Evolutionary conservation across 2,113 vertebrate genomes (phyloP).

Genomic region (Pseudorectes ferrugineus): DNA sequence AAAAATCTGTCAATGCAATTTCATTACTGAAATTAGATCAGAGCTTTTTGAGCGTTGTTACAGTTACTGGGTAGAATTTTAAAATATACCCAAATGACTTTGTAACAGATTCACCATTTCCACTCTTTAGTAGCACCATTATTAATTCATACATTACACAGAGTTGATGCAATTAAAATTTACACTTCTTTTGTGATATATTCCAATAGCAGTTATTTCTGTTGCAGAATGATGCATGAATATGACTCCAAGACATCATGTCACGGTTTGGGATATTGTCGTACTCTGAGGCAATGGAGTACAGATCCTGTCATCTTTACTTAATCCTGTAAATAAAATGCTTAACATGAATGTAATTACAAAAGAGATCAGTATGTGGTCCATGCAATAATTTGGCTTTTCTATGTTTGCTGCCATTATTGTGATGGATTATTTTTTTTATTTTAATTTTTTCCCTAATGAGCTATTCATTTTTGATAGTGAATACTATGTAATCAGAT

Average conservation of each 20-base stretch:
- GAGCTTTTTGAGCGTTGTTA: background rate
- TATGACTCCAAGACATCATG: background rate
- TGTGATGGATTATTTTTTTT: background rate
- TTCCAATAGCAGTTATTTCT: background rate
- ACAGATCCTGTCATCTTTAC: background rate
- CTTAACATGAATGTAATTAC: background rate
- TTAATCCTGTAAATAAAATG: background rate
- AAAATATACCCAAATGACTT: background rate
- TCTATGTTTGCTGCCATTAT: background rate
- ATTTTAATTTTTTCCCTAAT: background rate
- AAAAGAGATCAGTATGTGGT: background rate
- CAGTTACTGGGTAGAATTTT: background rate
- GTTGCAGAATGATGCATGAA: background rate
- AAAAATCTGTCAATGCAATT: conserved; percentile 1
- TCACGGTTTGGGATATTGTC: background rate
- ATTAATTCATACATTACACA: background rate
- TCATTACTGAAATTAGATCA: background rate
- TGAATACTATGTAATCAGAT: background rate
- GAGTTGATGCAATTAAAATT: background rate
- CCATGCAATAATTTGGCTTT: background rate
- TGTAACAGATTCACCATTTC: background rate
- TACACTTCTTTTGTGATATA: background rate
- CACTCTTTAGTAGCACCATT: background rate
- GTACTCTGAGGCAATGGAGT: background rate
- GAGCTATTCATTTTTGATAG: background rate